These are phyloP conservation scores for Caenorhabditis uteleia DNA, from an alignment of 2,888 invertebrate species.

Conservation along the genomic window DNA sequence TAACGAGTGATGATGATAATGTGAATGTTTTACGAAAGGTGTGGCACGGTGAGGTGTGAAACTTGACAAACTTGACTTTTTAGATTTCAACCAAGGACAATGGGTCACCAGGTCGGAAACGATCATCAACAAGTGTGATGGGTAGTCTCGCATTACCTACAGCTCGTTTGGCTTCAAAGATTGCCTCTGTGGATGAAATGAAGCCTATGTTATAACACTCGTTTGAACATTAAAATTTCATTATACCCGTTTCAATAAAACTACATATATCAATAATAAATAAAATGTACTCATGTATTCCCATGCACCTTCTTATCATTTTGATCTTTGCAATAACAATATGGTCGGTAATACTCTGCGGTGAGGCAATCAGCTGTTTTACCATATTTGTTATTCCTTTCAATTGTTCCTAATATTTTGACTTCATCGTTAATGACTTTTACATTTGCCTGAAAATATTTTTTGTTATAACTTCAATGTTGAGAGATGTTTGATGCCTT, in stretches of 20 bases:
- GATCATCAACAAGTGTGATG: conserved; percentile 28
- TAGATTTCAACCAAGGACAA: conserved; percentile 1
- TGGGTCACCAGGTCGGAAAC: conserved; percentile 9
- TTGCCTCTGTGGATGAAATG: conserved; percentile 26
- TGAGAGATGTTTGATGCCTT: conserved; percentile 1
- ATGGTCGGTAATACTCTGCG: conserved; percentile 19
- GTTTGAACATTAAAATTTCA: too few species aligned
- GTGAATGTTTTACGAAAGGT: background rate
- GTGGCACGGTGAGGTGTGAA: too few species aligned
- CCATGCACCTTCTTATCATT: too few species aligned
- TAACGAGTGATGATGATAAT: conserved; percentile 14
- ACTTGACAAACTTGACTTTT: background rate
- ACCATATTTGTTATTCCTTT: conserved; percentile 31
- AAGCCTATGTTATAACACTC: too few species aligned
- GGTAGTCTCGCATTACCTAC: conserved; percentile 16
- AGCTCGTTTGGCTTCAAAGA: conserved; percentile 23
- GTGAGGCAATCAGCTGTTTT: conserved; percentile 33
- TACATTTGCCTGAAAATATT: conserved; percentile 2
- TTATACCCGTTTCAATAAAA: too few species aligned
- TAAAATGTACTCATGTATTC: too few species aligned
- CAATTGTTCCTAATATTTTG: conserved; percentile 22
- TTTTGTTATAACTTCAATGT: background rate
- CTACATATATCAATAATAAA: too few species aligned
- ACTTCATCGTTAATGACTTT: conserved; percentile 5
- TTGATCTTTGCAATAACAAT: conserved; percentile 33